Percentiles rank a stretch among this genome's conserved stretches.
These are phyloP conservation scores for Schizaphis graminum DNA, from an alignment of 2,888 invertebrate species.

Conservation along the genomic window DNA sequence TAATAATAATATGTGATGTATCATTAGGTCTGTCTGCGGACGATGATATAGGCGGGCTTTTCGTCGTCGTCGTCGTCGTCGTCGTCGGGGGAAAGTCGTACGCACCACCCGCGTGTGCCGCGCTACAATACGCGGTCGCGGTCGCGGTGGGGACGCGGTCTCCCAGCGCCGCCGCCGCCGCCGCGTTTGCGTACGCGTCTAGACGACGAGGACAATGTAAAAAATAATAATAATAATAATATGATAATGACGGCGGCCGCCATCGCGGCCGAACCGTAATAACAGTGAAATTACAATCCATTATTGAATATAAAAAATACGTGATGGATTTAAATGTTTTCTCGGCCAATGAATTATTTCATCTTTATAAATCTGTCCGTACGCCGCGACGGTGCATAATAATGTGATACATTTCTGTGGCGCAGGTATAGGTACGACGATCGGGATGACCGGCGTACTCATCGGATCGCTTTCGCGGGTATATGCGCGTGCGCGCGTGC, in stretches of 20 bases:
- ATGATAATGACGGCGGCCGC: neutral
- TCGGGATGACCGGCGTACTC: neutral
- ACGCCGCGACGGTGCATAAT: neutral
- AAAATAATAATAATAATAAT: neutral
- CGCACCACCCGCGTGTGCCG: neutral
- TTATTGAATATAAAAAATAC: neutral
- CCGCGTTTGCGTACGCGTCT: neutral
- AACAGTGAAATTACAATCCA: neutral
- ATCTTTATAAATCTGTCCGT: no score
- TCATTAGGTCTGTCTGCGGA: neutral
- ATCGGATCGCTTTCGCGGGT: neutral
- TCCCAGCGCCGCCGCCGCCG: neutral
- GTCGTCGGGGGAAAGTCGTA: conserved; percentile 13
- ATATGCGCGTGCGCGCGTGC: neutral
- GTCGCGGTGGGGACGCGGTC: neutral
- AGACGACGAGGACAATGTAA: neutral
- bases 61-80: neutral
- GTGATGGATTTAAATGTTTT: no score
- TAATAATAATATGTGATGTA: neutral
- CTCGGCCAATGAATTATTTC: no score
- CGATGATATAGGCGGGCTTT: neutral
- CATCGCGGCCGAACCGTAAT: neutral
- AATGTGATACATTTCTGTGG: no score
- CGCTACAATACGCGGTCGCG: neutral
- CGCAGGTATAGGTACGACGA: neutral